Base-by-base conservation (phyloP, 2,113 vertebrate species). In the Stercorarius parasiticus region DNA sequence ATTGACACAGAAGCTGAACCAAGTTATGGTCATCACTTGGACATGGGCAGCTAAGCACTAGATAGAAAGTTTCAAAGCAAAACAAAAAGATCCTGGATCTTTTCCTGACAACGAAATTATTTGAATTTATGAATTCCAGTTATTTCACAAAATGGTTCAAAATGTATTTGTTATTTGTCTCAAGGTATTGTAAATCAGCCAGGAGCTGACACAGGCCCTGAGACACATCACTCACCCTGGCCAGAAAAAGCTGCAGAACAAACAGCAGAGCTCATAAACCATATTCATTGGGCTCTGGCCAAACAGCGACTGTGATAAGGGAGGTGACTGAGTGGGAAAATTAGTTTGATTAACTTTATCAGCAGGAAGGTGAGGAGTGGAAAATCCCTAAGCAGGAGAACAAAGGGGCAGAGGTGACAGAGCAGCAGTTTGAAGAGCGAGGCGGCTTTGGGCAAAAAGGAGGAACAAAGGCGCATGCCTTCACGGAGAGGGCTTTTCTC, bases 321-420 rank as follows among this genome's bases (percentile, higher is more conserved):
- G 83, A 96, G 90, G 92, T 95, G 90, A 55, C 90, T 76, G 86
- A 95, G 76, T 78, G 83, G 94, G 94, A 97, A 97, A 97, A 95
- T 95, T 88, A 94, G 79, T 88, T 71, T 95, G 96, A 96, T 94
- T 92, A 96, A 94, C 72, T 93, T 96, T 96, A 95, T 95, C 93
- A 78, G 76, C 95, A 97, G 95, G 97, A 97, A 97, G 86, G 92
- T 93, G 85, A 93, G 38, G 67, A 95, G 72, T 78, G 92, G 94
- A 97, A 97, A 97, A 88, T 95, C 82, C 72, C 90, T 67, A 72
- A 95, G 86, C 76, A 93, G 64, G 56, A 88, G 90, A 95, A 97
- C 96, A 96, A 96, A 94, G 94, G 95, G 90, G 83, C 86, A 97
- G 95, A 90, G 90, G 93, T 95, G 92, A 93, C 15, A 89, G 55